phyloP scores from a whole-genome alignment of 2,888 invertebrate genomes.

The Leptura quadrifasciata region DNA sequence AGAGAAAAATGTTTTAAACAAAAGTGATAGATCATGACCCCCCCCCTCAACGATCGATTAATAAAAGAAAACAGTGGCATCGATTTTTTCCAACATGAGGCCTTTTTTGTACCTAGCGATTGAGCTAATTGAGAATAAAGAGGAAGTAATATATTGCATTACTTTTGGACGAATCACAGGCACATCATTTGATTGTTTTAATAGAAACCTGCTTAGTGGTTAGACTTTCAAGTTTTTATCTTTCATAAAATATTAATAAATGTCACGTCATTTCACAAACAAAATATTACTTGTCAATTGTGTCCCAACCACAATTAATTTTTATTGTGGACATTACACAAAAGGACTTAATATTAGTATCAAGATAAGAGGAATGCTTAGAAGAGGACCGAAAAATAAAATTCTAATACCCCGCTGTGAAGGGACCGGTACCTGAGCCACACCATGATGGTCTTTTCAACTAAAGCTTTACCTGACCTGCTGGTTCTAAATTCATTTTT shows the following conservation, averaged over 20 bases:
- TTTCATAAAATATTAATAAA: not conserved
- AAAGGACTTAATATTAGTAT: slow-evolving; percentile 21
- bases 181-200: no score
- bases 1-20: no score
- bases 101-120: no score
- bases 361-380: slow-evolving; percentile 24
- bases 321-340: slow-evolving; percentile 8
- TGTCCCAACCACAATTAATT: slow-evolving; percentile 5
- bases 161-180: no score
- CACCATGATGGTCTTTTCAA: not conserved
- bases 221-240: not conserved
- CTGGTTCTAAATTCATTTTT: not conserved
- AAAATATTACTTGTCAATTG: slow-evolving; percentile 20
- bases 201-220: no score
- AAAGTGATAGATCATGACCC: no score
- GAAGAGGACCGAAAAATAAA: slow-evolving; percentile 12
- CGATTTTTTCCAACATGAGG: no score
- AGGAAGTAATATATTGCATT: no score
- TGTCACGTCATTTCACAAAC: not conserved
- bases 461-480: not conserved
- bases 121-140: no score
- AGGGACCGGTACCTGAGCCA: slow-evolving; percentile 10
- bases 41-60: no score
- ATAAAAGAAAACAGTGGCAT: no score
- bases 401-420: slow-evolving; percentile 26